phyloP scores from a whole-genome alignment of 2,888 invertebrate species.

The Allophyes oxyacanthae region DNA sequence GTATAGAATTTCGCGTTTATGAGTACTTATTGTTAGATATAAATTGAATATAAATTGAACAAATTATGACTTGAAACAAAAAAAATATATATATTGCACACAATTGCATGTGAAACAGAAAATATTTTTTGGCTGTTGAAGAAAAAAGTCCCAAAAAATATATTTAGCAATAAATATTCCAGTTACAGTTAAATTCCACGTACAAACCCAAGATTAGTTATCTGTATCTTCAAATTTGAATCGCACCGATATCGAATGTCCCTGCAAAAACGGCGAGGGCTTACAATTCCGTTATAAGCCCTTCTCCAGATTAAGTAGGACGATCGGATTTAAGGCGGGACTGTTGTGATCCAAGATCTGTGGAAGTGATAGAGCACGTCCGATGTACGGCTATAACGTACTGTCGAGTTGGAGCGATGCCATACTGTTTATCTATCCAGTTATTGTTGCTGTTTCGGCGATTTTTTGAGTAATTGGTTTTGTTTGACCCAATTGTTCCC shows the following conservation, averaged over 20 bases:
- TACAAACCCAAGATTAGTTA: constrained; percentile 12
- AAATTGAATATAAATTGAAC: too few relatives aligned
- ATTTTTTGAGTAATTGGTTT: constrained; percentile 43
- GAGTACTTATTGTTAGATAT: too few relatives aligned
- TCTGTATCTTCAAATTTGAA: constrained; percentile 11
- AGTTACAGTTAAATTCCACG: constrained; percentile 5
- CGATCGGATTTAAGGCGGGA: constrained; percentile 52
- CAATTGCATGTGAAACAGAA: too few relatives aligned
- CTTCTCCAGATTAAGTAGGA: constrained; percentile 47
- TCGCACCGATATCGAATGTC: constrained; percentile 15
- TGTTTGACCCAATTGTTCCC: constrained; percentile 17
- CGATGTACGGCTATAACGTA: constrained; percentile 36
- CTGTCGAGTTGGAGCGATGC: constrained; percentile 42
- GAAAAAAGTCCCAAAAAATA: too few relatives aligned
- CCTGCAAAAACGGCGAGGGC: constrained; percentile 28
- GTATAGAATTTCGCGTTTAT: too few relatives aligned
- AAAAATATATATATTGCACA: too few relatives aligned
- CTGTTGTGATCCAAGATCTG: constrained; percentile 42
- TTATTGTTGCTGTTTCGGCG: constrained; percentile 23
- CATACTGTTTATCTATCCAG: constrained; percentile 40
- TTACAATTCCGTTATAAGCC: constrained; percentile 32
- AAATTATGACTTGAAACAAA: too few relatives aligned
- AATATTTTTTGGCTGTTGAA: too few relatives aligned
- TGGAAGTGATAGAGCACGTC: constrained; percentile 49
- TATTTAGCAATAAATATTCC: too few relatives aligned